Base-by-base conservation (phyloP, 2,888 invertebrate species). In the Philereme vetulata region DNA sequence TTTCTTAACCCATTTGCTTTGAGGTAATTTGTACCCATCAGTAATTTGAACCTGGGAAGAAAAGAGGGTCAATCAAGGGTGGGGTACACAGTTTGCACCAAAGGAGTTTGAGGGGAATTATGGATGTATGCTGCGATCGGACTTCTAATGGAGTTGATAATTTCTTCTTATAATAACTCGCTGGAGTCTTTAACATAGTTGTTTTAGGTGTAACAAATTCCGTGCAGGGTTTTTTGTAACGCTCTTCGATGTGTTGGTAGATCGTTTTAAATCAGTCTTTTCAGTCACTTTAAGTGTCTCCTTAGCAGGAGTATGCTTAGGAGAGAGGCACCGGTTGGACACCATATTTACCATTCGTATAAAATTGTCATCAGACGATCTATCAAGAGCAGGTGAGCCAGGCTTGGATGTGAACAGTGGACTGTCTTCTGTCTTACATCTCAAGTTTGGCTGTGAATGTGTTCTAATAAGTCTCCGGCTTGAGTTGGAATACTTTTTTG, bases 71-170 rank as follows among this genome's bases (percentile, higher is more conserved):
- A 68, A 52, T n/a, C n/a, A n/a, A n/a, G n/a, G n/a, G n/a, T n/a
- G n/a, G 85, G 86, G 42, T 76, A 75, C 0, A 90, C 76, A 75
- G 85, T 77, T 72, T 81, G 82, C 1, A 88, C 66, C 34, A 87
- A 67, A 55, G 86, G 84, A 33, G 74, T 79, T 69, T 82, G 80
- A 4, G 88, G 85, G 40, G 79, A 72, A 38, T 85, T 80, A 36
- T 84, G 86, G 5, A 90, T 90, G 48, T 90, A 90, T 54, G 81
- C 77, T 44, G 88, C 88, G 40, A 90, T 79, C 48, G 90, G 90
- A 72, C 90, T 90, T 34, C 73, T 69, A 42, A 90, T 82, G 74
- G 70, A 33, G 63, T 64, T 34, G 65, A 65, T n/a, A 70, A 62
- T 62, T 81, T 86, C 47, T 78, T 84, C 6, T 72, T 75, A 21